Conservation (phyloP, 2,888 invertebrate genomes). For the Vannuccia rotundouncinata region DNA sequence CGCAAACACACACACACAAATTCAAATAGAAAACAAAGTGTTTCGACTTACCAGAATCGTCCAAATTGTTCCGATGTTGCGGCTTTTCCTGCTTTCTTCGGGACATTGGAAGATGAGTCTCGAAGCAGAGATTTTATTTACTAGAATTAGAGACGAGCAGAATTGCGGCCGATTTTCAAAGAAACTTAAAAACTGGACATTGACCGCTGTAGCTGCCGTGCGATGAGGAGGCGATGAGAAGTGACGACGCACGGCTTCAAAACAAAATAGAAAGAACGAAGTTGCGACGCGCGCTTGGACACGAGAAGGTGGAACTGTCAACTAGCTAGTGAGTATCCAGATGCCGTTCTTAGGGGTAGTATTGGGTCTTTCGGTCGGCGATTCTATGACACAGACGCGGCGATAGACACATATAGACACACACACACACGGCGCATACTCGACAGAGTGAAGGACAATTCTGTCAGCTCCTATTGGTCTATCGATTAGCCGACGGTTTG, state of each 20-base stretch:
- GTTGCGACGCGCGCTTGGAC: too few relatives aligned
- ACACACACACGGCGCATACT: not conserved
- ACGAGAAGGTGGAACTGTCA: too few relatives aligned
- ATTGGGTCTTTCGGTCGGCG: not conserved
- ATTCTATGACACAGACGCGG: not conserved
- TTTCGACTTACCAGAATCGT: not conserved
- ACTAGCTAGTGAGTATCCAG: not conserved
- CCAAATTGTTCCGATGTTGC: not conserved
- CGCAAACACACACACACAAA: too few relatives aligned
- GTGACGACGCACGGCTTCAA: too few relatives aligned
- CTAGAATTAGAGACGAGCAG: not conserved
- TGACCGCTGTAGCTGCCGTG: too few relatives aligned
- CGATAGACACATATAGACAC: not conserved
- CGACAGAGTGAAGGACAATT: not conserved
- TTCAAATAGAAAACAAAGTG: too few relatives aligned
- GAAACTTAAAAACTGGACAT: too few relatives aligned
- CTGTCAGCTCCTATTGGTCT: not conserved
- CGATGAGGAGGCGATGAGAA: too few relatives aligned
- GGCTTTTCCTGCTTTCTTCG: constrained; percentile 17
- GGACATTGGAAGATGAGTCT: not conserved
- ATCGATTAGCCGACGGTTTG: not conserved
- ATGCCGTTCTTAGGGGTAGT: not conserved
- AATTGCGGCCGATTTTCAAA: not conserved
- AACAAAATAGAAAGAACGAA: too few relatives aligned
- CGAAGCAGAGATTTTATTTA: not conserved